Base-by-base conservation (phyloP, 2,113 vertebrate genomes). In the Syrmaticus mikado region DNA sequence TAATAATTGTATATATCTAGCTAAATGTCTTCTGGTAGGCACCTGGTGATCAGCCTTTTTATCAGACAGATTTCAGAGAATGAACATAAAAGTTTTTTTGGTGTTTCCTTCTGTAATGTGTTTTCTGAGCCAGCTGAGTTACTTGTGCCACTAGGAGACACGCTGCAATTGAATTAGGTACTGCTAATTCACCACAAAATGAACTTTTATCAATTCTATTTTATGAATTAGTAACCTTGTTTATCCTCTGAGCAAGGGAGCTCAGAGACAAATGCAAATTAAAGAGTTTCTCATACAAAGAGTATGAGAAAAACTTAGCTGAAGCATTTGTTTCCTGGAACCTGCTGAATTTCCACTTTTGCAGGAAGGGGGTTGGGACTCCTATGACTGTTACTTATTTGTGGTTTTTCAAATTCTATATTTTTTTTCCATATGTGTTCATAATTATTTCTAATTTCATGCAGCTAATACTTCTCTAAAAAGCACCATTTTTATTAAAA, bases 401-500 rank as follows among this genome's bases (percentile, higher is more conserved):
- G 30, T 82, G 30, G 12, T 10, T 60, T 92, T 65, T 4, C 34
- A 24, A 1, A 1, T 81, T 77, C n/a, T 21, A 3, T 85, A 17
- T 81, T 93, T 95, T 75, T 73, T 18, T 83, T 93, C 71, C 34
- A 88, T 82, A 81, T 12, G 30, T 41, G 4, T 10, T 70, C 34
- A 43, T 90, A 83, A 74, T 76, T 82, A 48, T n/a, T 85, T 88
- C 71, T 81, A n/a, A 92, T 84, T 88, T 92, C 16, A 21, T 60
- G 43, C 65, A 66, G 86, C 75, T 58, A 91, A 89, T 60, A 14
- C 16, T 81, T 71, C 13, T 79, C n/a, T 24, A 74, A 43, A 76
- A 90, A 92, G 55, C 66, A 90, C 11, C 1, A 40, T 46, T 82
- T 90, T 43, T 72, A 88, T 84, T 93, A 41, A 41, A 41, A 36